Evolutionary conservation across 2,888 invertebrate species (phyloP), one percentile per base, ranked within the genome.

Genomic region (Aleiodes leptofemur): DNA sequence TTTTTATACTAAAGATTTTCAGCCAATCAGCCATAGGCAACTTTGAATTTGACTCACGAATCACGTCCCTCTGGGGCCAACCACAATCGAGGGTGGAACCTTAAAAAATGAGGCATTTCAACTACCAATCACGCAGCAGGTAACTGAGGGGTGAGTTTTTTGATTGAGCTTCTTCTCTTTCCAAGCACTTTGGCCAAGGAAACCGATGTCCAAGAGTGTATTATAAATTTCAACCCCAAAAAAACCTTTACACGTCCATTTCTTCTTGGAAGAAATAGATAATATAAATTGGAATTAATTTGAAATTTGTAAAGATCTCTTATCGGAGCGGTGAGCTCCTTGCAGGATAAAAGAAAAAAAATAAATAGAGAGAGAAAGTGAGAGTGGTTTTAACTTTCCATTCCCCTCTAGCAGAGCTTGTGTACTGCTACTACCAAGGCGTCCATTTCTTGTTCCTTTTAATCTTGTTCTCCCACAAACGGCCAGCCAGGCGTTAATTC

Each of bases 401-500:
- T 48, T 64, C 64, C 64, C 64, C 64, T 38, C 64, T 1, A 48
- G 64, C 48, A 43, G 64, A 64, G 8, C 64, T 34, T 64, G 61
- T 61, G 14, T 43, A 2, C 23, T 23, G 34, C 34, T 64, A 48
- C 64, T 43, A 23, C 16, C 43, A 64, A 64, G 85, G 82, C 87
- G 87, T 86, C 86, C 86, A 87, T 88, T 88, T 86, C 86, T 86
- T 87, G 84, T 84, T 88, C 86, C 88, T 88, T 88, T 88, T 88
- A 88, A 88, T 88, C 88, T 88, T 87, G 86, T 87, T 88, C 83
- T 87, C 85, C 86, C 87, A 85, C 87, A 88, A 88, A 87, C 88
- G 88, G 84, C 84, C 87, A 88, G 87, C 85, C 88, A 86, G 88
- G 88, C 88, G 88, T 88, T 88, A 88, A 88, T 88, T 88, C 88